A percentile compares a stretch with the other conserved stretches of the same genome.
phyloP scores from a whole-genome alignment of 1,140 invertebrate species.

The Drosophila kepulauana region DNA sequence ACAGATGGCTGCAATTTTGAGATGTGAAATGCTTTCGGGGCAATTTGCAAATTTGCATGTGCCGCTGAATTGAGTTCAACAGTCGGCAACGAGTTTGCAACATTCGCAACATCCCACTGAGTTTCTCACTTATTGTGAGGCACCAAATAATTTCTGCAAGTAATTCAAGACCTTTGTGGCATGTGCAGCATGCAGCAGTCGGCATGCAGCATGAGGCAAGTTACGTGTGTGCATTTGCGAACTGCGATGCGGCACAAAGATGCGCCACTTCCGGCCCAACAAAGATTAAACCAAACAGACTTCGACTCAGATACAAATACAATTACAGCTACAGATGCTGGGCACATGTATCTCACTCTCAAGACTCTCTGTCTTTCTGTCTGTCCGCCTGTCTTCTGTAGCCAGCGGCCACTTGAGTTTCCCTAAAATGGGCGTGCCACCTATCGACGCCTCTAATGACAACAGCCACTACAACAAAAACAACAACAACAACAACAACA shows the following conservation, averaged over 20 bases:
- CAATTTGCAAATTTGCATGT: constrained; percentile 59
- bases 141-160: constrained; percentile 28
- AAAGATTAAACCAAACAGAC: constrained; percentile 16
- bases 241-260: constrained; percentile 28
- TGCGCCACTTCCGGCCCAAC: constrained; percentile 60
- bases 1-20: constrained; percentile 35
- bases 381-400: background rate
- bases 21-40: constrained; percentile 38
- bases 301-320: constrained; percentile 5
- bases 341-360: constrained; percentile 42
- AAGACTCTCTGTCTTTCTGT: background rate
- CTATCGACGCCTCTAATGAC: constrained; percentile 62
- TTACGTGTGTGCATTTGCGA: constrained; percentile 28
- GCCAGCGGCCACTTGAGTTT: constrained; percentile 53
- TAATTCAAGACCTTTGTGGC: constrained; percentile 38
- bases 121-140: constrained; percentile 39
- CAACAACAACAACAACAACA: too few relatives aligned
- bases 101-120: constrained; percentile 18
- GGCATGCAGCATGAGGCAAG: constrained; percentile 14
- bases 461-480: constrained; percentile 14
- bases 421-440: constrained; percentile 44
- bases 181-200: constrained; percentile 16
- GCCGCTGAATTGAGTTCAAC: constrained; percentile 43
- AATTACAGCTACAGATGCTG: constrained; percentile 45
- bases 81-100: constrained; percentile 5